These are phyloP conservation scores for Babylonia areolata DNA, from an alignment of 1,140 invertebrate species.

Conservation along the genomic window DNA sequence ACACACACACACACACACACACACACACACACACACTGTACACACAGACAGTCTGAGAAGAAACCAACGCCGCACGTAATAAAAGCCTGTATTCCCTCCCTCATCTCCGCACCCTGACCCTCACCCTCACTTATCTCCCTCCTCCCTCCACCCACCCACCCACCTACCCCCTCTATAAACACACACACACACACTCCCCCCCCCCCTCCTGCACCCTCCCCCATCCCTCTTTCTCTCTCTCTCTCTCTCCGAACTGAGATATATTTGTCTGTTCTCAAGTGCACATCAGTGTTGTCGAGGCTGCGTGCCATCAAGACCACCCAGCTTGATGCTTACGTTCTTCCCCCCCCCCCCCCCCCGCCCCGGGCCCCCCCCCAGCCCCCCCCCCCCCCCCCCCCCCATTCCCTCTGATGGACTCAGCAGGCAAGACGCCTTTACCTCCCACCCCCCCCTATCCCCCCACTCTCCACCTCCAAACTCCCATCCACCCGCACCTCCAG, in stretches of 20 bases:
- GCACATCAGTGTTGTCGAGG: background rate
- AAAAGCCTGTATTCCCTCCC: too few species aligned
- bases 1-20: background rate
- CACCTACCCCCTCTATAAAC: background rate
- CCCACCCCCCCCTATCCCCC: too few species aligned
- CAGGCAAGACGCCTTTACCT: too few species aligned
- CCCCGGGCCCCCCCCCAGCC: too few species aligned
- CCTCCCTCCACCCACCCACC: too few species aligned
- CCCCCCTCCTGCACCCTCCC: background rate
- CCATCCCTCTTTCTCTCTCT: background rate
- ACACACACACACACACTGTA: background rate
- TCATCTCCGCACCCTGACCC: background rate
- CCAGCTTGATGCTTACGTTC: background rate
- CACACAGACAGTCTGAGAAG: background rate
- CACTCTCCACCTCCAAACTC: too few species aligned
- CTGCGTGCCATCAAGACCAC: background rate
- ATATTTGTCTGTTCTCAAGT: slow-evolving; percentile 8
- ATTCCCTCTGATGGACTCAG: too few species aligned
- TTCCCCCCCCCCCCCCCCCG: background rate
- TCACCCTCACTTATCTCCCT: background rate
- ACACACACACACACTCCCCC: background rate
- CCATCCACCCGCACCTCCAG: background rate
- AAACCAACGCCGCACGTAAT: too few species aligned
- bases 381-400: too few species aligned
- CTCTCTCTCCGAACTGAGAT: background rate